Base-by-base conservation (phyloP, 1,140 invertebrate species). In the Leptopilina boulardi region DNA sequence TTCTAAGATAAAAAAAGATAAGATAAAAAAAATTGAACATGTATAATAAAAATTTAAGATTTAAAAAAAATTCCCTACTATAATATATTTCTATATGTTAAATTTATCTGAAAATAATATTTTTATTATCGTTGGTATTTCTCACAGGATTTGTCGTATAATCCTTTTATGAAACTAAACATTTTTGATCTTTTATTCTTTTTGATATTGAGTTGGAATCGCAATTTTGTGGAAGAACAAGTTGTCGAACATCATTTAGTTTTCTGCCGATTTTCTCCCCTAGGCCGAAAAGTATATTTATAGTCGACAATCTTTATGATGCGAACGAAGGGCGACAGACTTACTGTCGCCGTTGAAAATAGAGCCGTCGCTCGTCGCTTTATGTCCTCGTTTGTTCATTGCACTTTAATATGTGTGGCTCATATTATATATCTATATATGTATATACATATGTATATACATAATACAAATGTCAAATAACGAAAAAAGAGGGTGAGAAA, bases 301-400 rank as follows among this genome's bases (percentile, higher is more conserved):
- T 38, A 66, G 59, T 30, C 21, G 21, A 26, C 5, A 30, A 66
- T 66, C 59, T 66, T 66, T 66, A 66, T 66, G 59, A 66, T 66
- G 11, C 59, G 23, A 66, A 13, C 15, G 59, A 30, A 66, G 59
- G 59, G 59, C 26, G 26, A 30, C 59, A 66, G 59, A 66, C 59
- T 66, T 66, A 30, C 13, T 30, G 59, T 66, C 59, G 23, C 59
- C 59, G 59, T 66, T 66, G 23, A 66, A 66, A 66, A 66, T 66
- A 26, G 59, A 66, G 59, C 59, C 59, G 59, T 66, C 59, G 59
- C 59, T 66, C 56, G 56, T 66, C 15, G 56, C 59, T 66, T 66
- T 34, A 66, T 66, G 59, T 30, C 59, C 59, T 66, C 23, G 59
- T 66, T 66, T 66, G 59, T 66, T 66, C 59, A 66, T 66, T 66